Percentiles rank a stretch among this genome's conserved stretches.
These are phyloP conservation scores for Chironomus tepperi DNA, from an alignment of 1,140 invertebrate genomes.

Conservation along the genomic window DNA sequence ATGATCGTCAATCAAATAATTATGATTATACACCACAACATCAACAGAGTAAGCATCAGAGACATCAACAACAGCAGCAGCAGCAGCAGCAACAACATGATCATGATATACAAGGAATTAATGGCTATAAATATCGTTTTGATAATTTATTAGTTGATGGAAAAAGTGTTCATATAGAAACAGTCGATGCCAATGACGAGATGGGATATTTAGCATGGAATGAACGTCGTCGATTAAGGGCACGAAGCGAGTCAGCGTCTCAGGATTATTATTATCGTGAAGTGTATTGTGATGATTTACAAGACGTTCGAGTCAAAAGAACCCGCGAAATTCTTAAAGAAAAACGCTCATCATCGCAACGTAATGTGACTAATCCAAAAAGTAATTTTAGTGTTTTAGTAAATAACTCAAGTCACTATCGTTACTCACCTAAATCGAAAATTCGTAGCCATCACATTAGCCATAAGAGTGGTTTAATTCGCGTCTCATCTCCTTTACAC, in stretches of 20 bases:
- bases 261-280: conserved; percentile 12
- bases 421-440: conserved; percentile 3
- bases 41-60: too few species aligned
- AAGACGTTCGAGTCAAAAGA: background rate
- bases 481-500: background rate
- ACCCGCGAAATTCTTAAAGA: background rate
- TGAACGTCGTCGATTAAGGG: background rate
- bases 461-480: background rate
- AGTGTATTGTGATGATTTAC: background rate
- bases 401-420: background rate
- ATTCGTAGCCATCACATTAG: background rate
- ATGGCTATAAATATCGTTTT: background rate
- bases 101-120: background rate
- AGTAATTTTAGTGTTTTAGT: conserved; percentile 6
- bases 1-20: background rate
- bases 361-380: conserved; percentile 20
- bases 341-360: background rate
- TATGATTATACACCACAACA: background rate
- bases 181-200: background rate
- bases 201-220: background rate
- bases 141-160: conserved; percentile 16
- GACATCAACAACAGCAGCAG: background rate
- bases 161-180: conserved; percentile 3
- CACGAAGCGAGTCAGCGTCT: conserved; percentile 10
- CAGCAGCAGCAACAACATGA: background rate